Evolutionary conservation across 2,797 vertebrate genomes (phyloP), one percentile per base, ranked within the genome.

Genomic region (Channallabes apus): DNA sequence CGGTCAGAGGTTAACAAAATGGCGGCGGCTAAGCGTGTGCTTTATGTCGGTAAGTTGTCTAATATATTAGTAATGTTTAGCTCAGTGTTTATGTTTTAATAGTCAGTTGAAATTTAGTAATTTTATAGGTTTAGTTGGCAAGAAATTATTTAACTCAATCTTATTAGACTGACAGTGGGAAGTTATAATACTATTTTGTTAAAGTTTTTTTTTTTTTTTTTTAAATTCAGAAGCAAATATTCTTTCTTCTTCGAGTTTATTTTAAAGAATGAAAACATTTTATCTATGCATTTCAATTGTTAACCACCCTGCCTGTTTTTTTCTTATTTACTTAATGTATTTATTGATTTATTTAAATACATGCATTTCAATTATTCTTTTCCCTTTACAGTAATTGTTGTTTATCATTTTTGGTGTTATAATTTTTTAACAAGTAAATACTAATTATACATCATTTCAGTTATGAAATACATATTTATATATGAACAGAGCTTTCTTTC

Each of bases 1-100:
- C 90, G 93, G 92, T 92, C 88, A 94, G 89, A 80, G 92, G 88
- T 91, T 58, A 87, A 62, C 79, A 96, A 96, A 3, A 99, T 99
- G 97, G 97, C 97, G 18, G 88, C 96, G 2, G 95, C 89, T 71
- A 98, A 99, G 91, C 92, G 97, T 72, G 97, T 98, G 9, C 88
- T 99, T 68, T 99, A 98, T 90, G 93, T 99, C 68, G 97, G 97
- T 99, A 88, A 96, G 97, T 90, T 51, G 20, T 68, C 9, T 46
- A 20, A 3, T 41, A 15, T 61, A 29, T 22, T 15, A 11, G 1
- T 51, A 24, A 22, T 35, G 17, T 59, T 56, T 78, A 59, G 1
- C 2, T 2, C 0, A 6, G 12, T 72, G 38, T 56, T 32, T 68
- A 24, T 32, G 9, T 41, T 64, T 64, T 15, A 14, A 9, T 24